Conservation (phyloP, 2,113 vertebrate species). For the Solenodon paradoxus region DNA sequence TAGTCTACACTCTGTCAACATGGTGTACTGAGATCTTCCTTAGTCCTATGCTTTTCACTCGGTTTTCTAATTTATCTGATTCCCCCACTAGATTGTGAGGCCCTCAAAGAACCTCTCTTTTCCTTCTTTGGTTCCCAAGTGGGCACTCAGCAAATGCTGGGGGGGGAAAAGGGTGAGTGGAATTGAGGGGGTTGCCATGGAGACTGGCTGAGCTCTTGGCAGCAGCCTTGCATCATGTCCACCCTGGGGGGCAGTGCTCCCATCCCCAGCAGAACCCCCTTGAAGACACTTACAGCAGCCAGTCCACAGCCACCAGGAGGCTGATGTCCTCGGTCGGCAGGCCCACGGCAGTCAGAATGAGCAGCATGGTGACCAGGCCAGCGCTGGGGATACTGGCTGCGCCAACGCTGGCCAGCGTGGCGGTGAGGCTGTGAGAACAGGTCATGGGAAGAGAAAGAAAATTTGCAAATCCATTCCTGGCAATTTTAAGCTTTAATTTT, state of each 20-base stretch:
- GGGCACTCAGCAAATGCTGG: neutral
- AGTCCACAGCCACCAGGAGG: constrained; percentile 97
- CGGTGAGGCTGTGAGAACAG: constrained; percentile 90
- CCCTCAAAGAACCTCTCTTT: neutral
- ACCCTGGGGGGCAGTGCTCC: neutral
- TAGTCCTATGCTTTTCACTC: neutral
- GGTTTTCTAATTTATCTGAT: neutral
- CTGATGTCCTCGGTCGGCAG: constrained; percentile 99
- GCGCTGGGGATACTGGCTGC: constrained; percentile 99
- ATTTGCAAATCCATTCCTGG: neutral
- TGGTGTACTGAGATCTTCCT: neutral
- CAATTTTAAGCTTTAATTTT: neutral
- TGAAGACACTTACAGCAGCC: constrained; percentile 94
- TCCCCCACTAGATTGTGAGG: neutral
- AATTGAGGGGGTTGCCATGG: neutral
- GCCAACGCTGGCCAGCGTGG: constrained; percentile 96
- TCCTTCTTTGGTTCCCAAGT: neutral
- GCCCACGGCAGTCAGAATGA: constrained; percentile 97
- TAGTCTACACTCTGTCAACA: neutral
- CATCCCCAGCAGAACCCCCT: neutral
- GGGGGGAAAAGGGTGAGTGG: neutral
- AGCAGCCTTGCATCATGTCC: too few relatives aligned
- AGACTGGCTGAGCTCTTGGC: neutral
- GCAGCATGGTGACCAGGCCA: constrained; percentile 97
- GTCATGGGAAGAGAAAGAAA: constrained; percentile 16